Percentiles rank a stretch among this genome's conserved stretches.
phyloP scores from a whole-genome alignment of 2,113 vertebrate species.

The Oncorhynchus tshawytscha region DNA sequence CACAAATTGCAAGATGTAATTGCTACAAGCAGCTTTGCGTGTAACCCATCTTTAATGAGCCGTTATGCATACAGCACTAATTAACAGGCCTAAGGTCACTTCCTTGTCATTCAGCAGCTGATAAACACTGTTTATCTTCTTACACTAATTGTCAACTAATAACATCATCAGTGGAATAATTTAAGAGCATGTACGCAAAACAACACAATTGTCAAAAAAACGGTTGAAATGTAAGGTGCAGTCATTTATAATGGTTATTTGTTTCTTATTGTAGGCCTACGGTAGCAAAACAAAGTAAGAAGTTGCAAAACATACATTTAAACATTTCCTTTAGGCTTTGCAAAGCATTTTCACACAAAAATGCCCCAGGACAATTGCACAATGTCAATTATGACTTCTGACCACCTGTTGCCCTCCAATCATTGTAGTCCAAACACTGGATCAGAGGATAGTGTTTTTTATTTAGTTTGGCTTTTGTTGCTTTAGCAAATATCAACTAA shows the following conservation, averaged over 20 bases:
- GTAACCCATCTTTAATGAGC: constrained; percentile 48
- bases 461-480: no score
- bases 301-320: no score
- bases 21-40: constrained; percentile 43
- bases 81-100: constrained; percentile 47
- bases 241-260: not conserved
- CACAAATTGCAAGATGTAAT: constrained; percentile 58
- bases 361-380: no score
- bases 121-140: constrained; percentile 29
- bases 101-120: constrained; percentile 31
- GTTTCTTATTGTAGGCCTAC: not conserved
- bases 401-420: no score
- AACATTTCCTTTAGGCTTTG: no score
- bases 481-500: no score
- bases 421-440: no score
- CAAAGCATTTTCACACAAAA: no score
- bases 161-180: not conserved
- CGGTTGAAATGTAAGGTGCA: not conserved
- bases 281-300: no score
- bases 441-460: no score
- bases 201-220: not conserved
- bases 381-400: no score
- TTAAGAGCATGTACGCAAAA: not conserved
- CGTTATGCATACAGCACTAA: constrained; percentile 53
- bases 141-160: constrained; percentile 1